Base-by-base conservation (phyloP, 2,113 vertebrate species). In the Phylloscopus trochilus region DNA sequence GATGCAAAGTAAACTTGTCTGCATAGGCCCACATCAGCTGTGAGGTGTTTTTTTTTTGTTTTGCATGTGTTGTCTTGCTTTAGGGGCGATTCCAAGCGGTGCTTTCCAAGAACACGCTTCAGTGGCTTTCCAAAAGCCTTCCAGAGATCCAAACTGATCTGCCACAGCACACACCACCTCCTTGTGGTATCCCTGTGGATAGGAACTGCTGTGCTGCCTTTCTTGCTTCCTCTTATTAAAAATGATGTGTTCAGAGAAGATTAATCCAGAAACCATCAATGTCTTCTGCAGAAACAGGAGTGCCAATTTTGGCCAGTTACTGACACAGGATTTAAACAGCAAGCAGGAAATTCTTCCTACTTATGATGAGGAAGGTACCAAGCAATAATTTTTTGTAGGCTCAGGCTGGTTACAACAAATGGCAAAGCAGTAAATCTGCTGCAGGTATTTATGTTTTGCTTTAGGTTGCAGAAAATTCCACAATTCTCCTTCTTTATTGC, bases 51-150 rank as follows among this genome's bases (percentile, higher is more conserved):
- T 79, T 79, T 39, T 41, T 70, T 20, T 55, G 11, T 43, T 39
- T 55, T 4, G 12, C 18, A 0, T 4, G 6, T 1, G 2, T 17
- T 26, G 13, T 31, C 24, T 5, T 80, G 33, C 72, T 83, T 18
- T 3, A 80, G 76, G 55, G 37, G 6, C 3, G 2, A 24, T 55
- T 44, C 6, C 11, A 4, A 64, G 24, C 3, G 4, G 4, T 1
- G 7, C 22, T 81, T 91, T 51, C 41, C 55, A 55, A 53, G 59
- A 41, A 33, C 2, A 15, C 0, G 1, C 5, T 1, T 18, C 1
- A 1, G 3, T 43, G 43, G 22, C 30, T 87, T 76, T 46, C 37
- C 60, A 37, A 43, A 83, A 94, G 24, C 26, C 5, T 82, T 41
- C 47, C 52, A 41, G 76, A 87, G 27, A 31, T 52, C n/a, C 22